Conservation (phyloP, 2,113 vertebrate genomes). For the Barbus barbus region DNA sequence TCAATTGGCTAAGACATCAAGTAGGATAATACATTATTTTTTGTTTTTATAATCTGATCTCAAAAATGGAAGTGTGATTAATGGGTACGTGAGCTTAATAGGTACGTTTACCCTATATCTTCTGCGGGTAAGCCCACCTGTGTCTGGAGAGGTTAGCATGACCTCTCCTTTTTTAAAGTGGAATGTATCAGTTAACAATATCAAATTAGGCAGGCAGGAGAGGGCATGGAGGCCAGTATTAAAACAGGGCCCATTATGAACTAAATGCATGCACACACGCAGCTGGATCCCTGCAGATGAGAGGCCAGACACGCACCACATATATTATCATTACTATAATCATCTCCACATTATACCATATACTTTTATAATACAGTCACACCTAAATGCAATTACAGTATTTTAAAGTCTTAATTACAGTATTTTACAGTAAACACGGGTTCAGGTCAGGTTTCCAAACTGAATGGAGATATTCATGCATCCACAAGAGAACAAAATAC, state of each 20-base stretch:
- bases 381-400: constrained; percentile 2
- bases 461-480: background rate
- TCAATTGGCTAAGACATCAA: no score
- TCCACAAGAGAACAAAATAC: background rate
- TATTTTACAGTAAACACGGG: background rate
- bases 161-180: constrained; percentile 26
- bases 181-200: constrained; percentile 51
- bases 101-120: no score
- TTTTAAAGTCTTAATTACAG: constrained; percentile 12
- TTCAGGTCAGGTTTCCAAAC: constrained; percentile 19
- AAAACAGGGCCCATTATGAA: constrained; percentile 14
- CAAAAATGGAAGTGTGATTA: no score
- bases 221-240: constrained; percentile 22
- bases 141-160: constrained; percentile 25
- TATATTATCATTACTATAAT: constrained; percentile 28
- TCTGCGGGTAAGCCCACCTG: background rate
- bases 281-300: constrained; percentile 20
- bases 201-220: constrained; percentile 37
- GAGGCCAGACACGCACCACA: no score
- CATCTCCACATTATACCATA: constrained; percentile 3
- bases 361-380: background rate
- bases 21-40: no score
- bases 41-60: no score
- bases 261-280: constrained; percentile 27
- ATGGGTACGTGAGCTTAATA: no score